Evolutionary conservation across 2,113 vertebrate species (phyloP).

Genomic region (Malurus elegans): DNA sequence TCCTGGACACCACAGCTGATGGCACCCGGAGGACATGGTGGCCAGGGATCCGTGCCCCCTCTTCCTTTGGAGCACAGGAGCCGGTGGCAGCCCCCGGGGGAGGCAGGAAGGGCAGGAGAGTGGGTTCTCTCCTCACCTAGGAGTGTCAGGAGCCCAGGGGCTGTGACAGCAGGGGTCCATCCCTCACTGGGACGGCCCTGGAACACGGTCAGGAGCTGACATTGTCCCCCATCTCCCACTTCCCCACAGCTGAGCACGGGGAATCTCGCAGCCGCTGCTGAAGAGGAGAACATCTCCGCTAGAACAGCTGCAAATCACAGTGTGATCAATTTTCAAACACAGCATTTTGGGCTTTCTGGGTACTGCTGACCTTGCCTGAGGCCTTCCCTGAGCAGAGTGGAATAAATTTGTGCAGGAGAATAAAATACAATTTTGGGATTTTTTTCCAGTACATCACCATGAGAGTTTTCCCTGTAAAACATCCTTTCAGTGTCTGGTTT

Average conservation of each 20-base stretch:
- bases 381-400: not conserved
- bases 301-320: not conserved
- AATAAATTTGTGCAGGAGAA: not conserved
- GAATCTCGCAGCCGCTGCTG: rapidly evolving
- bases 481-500: not conserved
- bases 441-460: not conserved
- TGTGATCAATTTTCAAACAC: rapidly evolving
- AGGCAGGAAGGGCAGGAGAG: not conserved
- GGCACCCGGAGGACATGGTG: rapidly evolving
- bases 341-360: not conserved
- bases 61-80: rapidly evolving
- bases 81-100: rapidly evolving
- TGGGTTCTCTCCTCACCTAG: not conserved
- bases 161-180: not conserved
- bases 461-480: not conserved
- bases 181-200: not conserved
- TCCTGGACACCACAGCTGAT: not conserved
- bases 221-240: rapidly evolving
- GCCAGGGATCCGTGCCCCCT: rapidly evolving
- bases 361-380: not conserved
- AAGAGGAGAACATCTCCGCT: rapidly evolving
- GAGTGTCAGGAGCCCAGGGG: not conserved
- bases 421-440: not conserved
- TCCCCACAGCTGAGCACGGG: rapidly evolving
- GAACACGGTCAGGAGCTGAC: rapidly evolving